Conservation (phyloP, 2,797 vertebrate genomes). For the Lacerta agilis region DNA sequence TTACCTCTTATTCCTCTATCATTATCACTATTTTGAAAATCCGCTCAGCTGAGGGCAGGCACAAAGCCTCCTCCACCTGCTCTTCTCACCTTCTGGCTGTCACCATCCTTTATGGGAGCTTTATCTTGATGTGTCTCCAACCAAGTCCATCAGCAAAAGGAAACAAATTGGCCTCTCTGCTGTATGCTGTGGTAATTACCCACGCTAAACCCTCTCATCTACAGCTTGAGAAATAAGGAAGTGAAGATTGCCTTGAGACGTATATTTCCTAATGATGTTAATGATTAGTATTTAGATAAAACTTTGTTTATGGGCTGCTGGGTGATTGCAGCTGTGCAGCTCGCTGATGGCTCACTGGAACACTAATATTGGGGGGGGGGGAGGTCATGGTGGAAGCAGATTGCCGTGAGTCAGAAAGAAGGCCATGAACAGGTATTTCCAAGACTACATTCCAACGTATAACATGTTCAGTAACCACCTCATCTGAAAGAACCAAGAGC, state of each 20-base stretch:
- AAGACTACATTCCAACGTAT: too few relatives aligned
- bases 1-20: neutral
- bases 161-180: slow-evolving; percentile 42
- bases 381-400: too few relatives aligned
- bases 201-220: slow-evolving; percentile 7
- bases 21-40: slow-evolving; percentile 8
- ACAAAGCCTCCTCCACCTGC: slow-evolving; percentile 15
- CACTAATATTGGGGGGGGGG: too few relatives aligned
- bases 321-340: too few relatives aligned
- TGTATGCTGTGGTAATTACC: slow-evolving; percentile 42
- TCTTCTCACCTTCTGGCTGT: neutral
- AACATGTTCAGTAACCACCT: too few relatives aligned
- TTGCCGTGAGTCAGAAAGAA: too few relatives aligned
- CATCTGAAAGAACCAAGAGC: too few relatives aligned
- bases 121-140: neutral
- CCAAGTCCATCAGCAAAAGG: neutral
- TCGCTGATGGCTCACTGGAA: too few relatives aligned
- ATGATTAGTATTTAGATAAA: neutral
- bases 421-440: too few relatives aligned
- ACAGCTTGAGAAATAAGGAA: neutral
- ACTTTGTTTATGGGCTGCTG: too few relatives aligned
- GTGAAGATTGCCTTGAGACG: too few relatives aligned
- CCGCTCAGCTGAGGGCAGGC: neutral
- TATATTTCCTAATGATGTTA: too few relatives aligned
- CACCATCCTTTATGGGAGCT: neutral